These are phyloP conservation scores for Oryctes rhinoceros DNA, from an alignment of 1,140 invertebrate species.

Conservation along the genomic window DNA sequence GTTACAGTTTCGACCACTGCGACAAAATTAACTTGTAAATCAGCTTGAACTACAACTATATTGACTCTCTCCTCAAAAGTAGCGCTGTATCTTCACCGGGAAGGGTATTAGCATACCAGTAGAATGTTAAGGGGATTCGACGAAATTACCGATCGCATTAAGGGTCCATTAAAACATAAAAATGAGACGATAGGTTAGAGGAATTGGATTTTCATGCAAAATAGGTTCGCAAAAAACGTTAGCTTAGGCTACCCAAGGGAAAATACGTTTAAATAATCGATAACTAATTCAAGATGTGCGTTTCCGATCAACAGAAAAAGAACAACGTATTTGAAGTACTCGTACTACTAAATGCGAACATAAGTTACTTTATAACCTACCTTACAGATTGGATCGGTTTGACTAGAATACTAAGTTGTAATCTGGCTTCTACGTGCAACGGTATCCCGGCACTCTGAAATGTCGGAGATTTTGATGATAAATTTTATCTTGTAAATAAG, in stretches of 20 bases:
- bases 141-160: conserved; percentile 1
- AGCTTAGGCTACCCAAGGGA: background rate
- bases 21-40: conserved; percentile 3
- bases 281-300: background rate
- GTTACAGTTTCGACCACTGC: conserved; percentile 4
- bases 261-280: background rate
- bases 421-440: conserved; percentile 6
- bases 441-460: conserved; percentile 6
- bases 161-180: conserved; percentile 4
- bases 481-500: background rate
- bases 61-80: background rate
- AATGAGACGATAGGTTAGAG: background rate
- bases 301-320: background rate
- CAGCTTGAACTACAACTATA: background rate
- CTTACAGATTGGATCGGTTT: conserved; percentile 30
- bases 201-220: background rate
- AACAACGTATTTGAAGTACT: too few species aligned
- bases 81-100: background rate
- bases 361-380: conserved; percentile 30
- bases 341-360: too few species aligned
- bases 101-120: background rate
- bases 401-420: background rate
- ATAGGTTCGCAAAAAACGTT: background rate
- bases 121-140: conserved; percentile 9
- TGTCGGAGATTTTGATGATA: background rate